Evolutionary conservation across 2,888 invertebrate species (phyloP), one percentile per base, ranked within the genome.

Genomic region (Portevinia maculata): DNA sequence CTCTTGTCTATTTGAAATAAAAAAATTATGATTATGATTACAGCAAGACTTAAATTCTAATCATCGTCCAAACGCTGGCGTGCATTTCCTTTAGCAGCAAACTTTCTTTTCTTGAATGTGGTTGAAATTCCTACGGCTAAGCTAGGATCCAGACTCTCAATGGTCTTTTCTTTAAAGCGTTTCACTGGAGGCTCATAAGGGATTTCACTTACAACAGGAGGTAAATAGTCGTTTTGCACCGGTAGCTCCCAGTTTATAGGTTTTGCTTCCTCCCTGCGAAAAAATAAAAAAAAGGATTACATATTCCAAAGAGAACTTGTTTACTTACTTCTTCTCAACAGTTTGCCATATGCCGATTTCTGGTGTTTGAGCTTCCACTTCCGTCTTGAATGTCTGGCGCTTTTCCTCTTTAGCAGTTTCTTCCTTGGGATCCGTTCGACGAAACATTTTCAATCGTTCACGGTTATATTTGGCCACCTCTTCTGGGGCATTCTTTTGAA

Each of bases 311-410:
- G 71, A 11, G 3, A 17, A 34, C 6, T 37, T 8, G 7, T 7
- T 7, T 8, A 90, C 91, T 88, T 91, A 95, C 94, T 91, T 91
- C 85, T 91, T 91, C 76, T 93, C 92, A 6, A 96, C 93, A 5
- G 93, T 92, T 86, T 93, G 92, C 96, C 96, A 96, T n/a, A 93
- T 91, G 5, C 96, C 96, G 87, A 95, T 96, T 0, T 95, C 95
- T 84, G 94, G 93, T 0, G 92, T 92, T 50, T 88, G 90, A 34
- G 91, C 92, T 87, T 91, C 91, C 85, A 91, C 91, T 88, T 92
- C 86, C 79, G 92, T 88, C 87, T 92, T 84, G 87, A 92, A 87
- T 86, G 90, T 89, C 87, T 92, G 86, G 85, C 92, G 92, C 89
- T 92, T 86, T 89, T 92, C 87, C 79, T 90, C 87, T 70, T 88